Percentiles rank a stretch among this genome's conserved stretches.
Conservation (phyloP, 1,140 invertebrate species). For the Drosophila persimilis region DNA sequence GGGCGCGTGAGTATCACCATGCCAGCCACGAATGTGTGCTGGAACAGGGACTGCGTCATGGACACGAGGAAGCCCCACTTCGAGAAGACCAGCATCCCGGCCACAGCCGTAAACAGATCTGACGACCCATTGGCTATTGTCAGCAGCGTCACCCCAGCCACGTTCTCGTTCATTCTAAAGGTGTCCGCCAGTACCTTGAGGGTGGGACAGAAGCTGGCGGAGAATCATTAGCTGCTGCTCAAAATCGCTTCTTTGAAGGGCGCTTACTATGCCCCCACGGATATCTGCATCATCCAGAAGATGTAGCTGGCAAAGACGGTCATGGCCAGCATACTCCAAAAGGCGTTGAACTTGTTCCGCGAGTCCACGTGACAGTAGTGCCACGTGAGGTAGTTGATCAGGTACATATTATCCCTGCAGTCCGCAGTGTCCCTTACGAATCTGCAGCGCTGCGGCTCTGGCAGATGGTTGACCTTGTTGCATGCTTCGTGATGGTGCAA, state of each 20-base stretch:
- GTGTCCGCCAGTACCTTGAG: slow-evolving; percentile 87
- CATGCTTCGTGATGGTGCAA: not conserved
- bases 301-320: not conserved
- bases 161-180: slow-evolving; percentile 87
- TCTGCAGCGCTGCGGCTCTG: not conserved
- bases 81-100: not conserved
- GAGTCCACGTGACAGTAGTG: slow-evolving; percentile 29
- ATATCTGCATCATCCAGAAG: slow-evolving; percentile 40
- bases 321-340: slow-evolving; percentile 23
- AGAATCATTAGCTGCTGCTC: not conserved
- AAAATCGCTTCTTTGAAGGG: rapidly evolving
- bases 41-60: slow-evolving; percentile 21
- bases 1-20: slow-evolving; percentile 26
- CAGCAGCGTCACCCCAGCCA: slow-evolving; percentile 90
- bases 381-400: slow-evolving; percentile 29
- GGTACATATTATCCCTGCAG: slow-evolving; percentile 1
- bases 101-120: slow-evolving; percentile 87
- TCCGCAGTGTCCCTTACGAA: slow-evolving; percentile 6
- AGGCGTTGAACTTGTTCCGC: slow-evolving; percentile 24
- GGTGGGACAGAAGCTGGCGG: slow-evolving; percentile 87
- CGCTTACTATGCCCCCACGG: slow-evolving; percentile 31
- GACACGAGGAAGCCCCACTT: not conserved
- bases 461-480: not conserved
- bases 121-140: slow-evolving; percentile 92
- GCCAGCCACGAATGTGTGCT: slow-evolving; percentile 21